phyloP scores from a whole-genome alignment of 2,797 vertebrate species.

The Helarctos malayanus region DNA sequence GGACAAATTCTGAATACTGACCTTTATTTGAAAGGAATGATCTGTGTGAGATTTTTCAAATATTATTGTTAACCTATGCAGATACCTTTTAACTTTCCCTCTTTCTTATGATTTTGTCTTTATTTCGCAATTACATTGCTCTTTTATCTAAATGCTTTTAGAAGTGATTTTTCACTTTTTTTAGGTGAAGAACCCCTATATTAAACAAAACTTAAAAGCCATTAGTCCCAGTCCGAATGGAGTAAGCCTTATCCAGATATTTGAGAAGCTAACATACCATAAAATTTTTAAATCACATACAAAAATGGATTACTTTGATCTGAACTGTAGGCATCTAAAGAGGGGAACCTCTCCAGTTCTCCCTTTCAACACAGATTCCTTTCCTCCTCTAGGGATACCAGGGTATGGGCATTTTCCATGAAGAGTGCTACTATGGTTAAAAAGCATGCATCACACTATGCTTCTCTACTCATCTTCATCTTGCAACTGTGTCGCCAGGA shows the following conservation, averaged over 20 bases:
- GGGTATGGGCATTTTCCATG: not conserved
- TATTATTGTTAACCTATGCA: not conserved
- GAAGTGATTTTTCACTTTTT: not conserved
- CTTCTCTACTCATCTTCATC: not conserved
- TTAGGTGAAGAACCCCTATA: not conserved
- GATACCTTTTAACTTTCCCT: not conserved
- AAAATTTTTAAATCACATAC: not conserved
- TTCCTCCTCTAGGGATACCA: not conserved
- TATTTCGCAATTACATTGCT: conserved; percentile 5
- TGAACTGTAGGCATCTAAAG: not conserved
- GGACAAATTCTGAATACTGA: conserved; percentile 7
- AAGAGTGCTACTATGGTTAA: not conserved
- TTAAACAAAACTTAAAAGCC: conserved; percentile 45
- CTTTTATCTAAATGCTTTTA: not conserved
- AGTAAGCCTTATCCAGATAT: not conserved
- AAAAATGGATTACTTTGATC: not conserved
- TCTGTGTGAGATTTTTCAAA: not conserved
- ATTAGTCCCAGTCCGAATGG: not conserved
- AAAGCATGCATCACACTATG: rapidly evolving
- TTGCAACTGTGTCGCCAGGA: not conserved
- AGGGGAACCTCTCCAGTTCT: not conserved
- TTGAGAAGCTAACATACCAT: not conserved
- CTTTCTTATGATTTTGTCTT: conserved; percentile 1
- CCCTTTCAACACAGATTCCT: not conserved
- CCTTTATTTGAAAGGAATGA: conserved; percentile 6